Evolutionary conservation across 1,140 invertebrate species (phyloP), one percentile per base, ranked within the genome.

Genomic region (Aphis gossypii): DNA sequence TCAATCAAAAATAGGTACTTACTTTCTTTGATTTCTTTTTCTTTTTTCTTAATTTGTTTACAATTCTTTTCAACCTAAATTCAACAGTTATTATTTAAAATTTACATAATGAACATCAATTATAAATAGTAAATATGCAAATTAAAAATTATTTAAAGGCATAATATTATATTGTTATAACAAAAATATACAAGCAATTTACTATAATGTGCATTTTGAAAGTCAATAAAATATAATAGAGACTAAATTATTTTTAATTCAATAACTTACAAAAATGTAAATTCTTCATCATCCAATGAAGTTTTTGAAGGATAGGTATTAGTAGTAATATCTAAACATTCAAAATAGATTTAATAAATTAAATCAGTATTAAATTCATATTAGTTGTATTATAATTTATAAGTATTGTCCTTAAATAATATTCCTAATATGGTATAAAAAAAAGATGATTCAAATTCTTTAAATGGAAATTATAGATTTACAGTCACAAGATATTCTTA

Each of bases 241-340:
- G 11, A n/a, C 11, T 82, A 82, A n/a, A 11, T 82, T 82, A 82
- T 82, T 35, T 82, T 25, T 25, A 30, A 82, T 82, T 41, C 23
- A 84, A 41, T 84, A 41, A 84, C 83, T 41, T 84, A 84, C 83
- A 84, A 84, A 41, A 84, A 84, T 84, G 41, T 84, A 30, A 38
- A 41, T 2, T 84, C 38, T 25, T 84, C 83, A 84, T 84, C 83
- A 84, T 41, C 20, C 7, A 38, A 9, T 25, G 38, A 8, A 84
- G 0, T 84, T 84, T 84, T 38, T 84, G 83, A 84, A 41, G 38
- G 11, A 8, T 20, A 8, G 23, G 38, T 41, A 41, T 8, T 82
- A n/a, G 41, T 84, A 84, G 38, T 30, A 41, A 23, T 7, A 84
- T 44, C 83, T 84, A 84, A 44, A 84, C 5, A 82, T 82, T 68